phyloP scores from a whole-genome alignment of 2,797 vertebrate species.

The Tapirus indicus region DNA sequence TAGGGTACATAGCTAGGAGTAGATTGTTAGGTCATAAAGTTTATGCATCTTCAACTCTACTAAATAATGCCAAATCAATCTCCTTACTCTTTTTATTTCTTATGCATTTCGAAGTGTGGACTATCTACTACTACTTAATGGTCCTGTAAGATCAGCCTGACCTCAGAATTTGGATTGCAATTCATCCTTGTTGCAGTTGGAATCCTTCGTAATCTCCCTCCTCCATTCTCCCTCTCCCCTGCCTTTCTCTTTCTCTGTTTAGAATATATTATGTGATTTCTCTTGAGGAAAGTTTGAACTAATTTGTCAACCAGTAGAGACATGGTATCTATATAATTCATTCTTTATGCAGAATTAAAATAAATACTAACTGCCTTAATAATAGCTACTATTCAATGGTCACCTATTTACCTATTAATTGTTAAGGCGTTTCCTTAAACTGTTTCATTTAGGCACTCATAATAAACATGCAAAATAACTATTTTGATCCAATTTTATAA shows the following conservation, averaged over 20 bases:
- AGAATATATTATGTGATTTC: not conserved
- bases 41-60: not conserved
- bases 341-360: not conserved
- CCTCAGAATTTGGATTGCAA: not conserved
- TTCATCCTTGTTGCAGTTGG: not conserved
- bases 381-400: not conserved
- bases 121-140: not conserved
- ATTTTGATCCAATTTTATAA: slow-evolving; percentile 39
- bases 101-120: not conserved
- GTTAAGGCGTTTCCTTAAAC: not conserved
- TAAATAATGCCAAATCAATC: not conserved
- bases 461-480: not conserved
- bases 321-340: not conserved
- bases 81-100: not conserved
- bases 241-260: not conserved
- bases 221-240: not conserved
- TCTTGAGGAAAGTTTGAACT: not conserved
- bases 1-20: not conserved
- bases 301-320: not conserved
- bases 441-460: not conserved
- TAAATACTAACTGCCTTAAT: not conserved
- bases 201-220: not conserved
- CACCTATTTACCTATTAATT: not conserved
- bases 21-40: not conserved
- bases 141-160: not conserved